Evolutionary conservation across 2,888 invertebrate genomes (phyloP), one percentile per base, ranked within the genome.

Genomic region (Imbricaverruca yamaguchii): DNA sequence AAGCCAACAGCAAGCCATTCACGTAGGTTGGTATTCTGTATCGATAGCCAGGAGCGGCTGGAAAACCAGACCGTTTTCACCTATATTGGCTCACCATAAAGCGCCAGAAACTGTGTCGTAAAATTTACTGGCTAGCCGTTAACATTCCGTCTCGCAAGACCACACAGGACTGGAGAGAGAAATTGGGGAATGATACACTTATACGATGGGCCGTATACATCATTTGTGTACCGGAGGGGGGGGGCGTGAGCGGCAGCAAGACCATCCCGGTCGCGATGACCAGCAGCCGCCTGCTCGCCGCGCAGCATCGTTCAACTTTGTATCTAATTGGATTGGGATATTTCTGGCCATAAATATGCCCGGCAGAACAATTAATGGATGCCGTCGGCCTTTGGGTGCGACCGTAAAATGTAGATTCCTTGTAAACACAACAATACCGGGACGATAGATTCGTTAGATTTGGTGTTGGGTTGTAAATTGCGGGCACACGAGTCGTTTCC

Each of bases 111-210:
- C 39, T 39, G 69, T 69, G 69, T 69, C 69, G 39, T 69, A 69
- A 69, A 69, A 69, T 69, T 69, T 69, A 69, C 69, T 69, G 15
- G 69, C 39, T 13, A 39, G 69, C 39, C 69, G 69, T 69, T 69
- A 69, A 69, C 39, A 69, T 69, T 69, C 69, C 69, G 69, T 69
- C 69, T 69, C 69, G 69, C 69, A 69, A 69, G 69, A 69, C 69
- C 69, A 69, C 69, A 69, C 69, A 69, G 69, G 69, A 15, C 13
- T 69, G 69, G 39, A 69, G 39, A 69, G 69, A 69, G 69, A 69
- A 69, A 69, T 39, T 25, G 15, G 39, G 39, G 39, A 69, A 69
- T 69, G 69, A 69, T 69, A 69, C 69, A 69, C 69, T 69, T 69
- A 69, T 69, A 69, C 69, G 69, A 69, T 39, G 69, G 69, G 69